Conservation (phyloP, 2,113 vertebrate species). For the Oncorhynchus kisutch region DNA sequence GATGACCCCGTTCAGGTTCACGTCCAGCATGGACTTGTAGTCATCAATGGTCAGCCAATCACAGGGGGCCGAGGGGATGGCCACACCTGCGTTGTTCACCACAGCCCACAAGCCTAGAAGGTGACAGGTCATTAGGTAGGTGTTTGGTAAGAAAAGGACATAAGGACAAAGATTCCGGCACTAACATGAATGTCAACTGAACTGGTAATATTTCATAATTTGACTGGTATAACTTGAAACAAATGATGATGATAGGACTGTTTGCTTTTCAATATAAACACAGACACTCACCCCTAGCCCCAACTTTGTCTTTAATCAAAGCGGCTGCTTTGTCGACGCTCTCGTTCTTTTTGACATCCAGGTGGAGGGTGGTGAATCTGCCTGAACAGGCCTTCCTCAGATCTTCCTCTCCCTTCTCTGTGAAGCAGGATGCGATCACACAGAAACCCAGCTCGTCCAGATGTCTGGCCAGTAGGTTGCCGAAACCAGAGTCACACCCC, state of each 20-base stretch:
- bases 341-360: constrained; percentile 74
- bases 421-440: constrained; percentile 84
- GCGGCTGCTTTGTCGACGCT: constrained; percentile 70
- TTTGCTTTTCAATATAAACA: too few species aligned
- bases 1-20: constrained; percentile 79
- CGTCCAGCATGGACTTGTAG: constrained; percentile 73
- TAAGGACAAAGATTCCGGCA: too few species aligned
- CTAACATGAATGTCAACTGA: not conserved
- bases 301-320: constrained; percentile 70
- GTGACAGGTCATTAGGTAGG: not conserved
- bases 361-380: constrained; percentile 58
- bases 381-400: constrained; percentile 77
- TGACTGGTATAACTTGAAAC: too few species aligned
- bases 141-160: too few species aligned
- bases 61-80: constrained; percentile 60
- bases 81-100: constrained; percentile 79
- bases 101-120: constrained; percentile 78
- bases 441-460: constrained; percentile 78
- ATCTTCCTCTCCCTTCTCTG: constrained; percentile 73
- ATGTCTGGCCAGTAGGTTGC: constrained; percentile 77
- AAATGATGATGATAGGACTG: too few species aligned
- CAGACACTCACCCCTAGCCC: constrained; percentile 64
- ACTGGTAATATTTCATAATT: not conserved
- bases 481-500: constrained; percentile 88
- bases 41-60: constrained; percentile 81